Evolutionary conservation across 2,888 invertebrate genomes (phyloP).

Genomic region (Lypha dubia): DNA sequence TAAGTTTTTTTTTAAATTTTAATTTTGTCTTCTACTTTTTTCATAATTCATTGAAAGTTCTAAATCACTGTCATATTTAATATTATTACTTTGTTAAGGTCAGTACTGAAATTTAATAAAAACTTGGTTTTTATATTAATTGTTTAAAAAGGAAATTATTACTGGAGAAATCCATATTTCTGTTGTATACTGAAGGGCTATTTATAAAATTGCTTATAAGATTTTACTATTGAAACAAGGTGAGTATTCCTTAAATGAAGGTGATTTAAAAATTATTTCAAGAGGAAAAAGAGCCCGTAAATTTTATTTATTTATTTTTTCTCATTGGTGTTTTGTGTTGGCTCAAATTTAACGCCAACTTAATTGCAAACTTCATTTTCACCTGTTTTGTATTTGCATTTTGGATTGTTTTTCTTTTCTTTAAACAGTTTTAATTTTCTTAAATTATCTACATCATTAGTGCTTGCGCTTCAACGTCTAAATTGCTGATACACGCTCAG

Average conservation of each 20-base stretch:
- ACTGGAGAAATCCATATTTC: background rate
- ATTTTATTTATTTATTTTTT: too few species aligned
- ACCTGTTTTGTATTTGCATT: background rate
- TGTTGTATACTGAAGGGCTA: too few species aligned
- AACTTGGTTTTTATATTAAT: background rate
- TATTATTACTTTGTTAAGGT: background rate
- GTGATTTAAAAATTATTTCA: too few species aligned
- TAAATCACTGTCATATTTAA: conserved; percentile 8
- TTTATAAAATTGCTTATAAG: too few species aligned
- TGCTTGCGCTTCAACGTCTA: conserved; percentile 9
- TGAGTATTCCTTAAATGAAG: too few species aligned
- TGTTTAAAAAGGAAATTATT: too few species aligned
- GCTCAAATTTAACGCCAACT: background rate
- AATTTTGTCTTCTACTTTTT: background rate
- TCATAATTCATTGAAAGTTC: conserved; percentile 33
- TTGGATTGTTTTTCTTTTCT: background rate
- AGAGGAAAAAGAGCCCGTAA: too few species aligned
- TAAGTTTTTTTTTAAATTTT: conserved; percentile 16
- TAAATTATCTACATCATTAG: conserved; percentile 3
- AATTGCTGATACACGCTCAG: conserved; percentile 30
- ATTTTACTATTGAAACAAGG: too few species aligned
- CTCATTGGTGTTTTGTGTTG: background rate
- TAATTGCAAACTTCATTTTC: background rate
- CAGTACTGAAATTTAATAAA: conserved; percentile 12
- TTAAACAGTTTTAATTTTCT: conserved; percentile 29